Evolutionary conservation across 2,888 invertebrate genomes (phyloP).

Genomic region (Caenorhabditis sinica): DNA sequence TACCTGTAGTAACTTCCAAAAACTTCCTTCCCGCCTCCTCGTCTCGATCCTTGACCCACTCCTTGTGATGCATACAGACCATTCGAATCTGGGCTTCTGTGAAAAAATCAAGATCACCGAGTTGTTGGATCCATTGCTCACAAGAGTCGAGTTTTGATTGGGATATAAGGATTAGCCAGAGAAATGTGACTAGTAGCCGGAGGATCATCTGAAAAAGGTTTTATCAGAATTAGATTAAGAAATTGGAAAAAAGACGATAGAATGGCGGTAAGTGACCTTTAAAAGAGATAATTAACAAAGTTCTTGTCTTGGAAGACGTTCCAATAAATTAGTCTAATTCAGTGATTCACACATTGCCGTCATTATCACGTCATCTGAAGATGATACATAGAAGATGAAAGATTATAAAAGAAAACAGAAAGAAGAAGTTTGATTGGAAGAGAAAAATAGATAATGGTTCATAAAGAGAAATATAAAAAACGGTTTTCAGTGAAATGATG

Average conservation of each 20-base stretch:
- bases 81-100: slow-evolving; percentile 64
- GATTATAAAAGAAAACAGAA: slow-evolving; percentile 7
- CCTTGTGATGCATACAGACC: slow-evolving; percentile 77
- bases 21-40: slow-evolving; percentile 51
- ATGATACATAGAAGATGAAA: slow-evolving; percentile 11
- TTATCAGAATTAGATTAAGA: not conserved
- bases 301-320: not conserved
- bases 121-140: slow-evolving; percentile 53
- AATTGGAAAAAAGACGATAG: not conserved
- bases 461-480: not conserved
- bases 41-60: slow-evolving; percentile 78
- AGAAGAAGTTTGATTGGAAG: not conserved
- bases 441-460: not conserved
- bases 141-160: slow-evolving; percentile 64
- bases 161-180: slow-evolving; percentile 63
- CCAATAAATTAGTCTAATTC: slow-evolving; percentile 10
- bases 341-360: slow-evolving; percentile 3
- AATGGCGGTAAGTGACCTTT: not conserved
- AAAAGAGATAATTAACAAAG: not conserved
- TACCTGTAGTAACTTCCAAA: slow-evolving; percentile 57
- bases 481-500: not conserved
- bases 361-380: slow-evolving; percentile 27
- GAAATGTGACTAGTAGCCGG: slow-evolving; percentile 56
- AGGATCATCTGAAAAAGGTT: slow-evolving; percentile 36
- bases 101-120: slow-evolving; percentile 61